Evolutionary conservation across 2,888 invertebrate genomes (phyloP), one percentile per base, ranked within the genome.

Genomic region (Tinea pellionella): DNA sequence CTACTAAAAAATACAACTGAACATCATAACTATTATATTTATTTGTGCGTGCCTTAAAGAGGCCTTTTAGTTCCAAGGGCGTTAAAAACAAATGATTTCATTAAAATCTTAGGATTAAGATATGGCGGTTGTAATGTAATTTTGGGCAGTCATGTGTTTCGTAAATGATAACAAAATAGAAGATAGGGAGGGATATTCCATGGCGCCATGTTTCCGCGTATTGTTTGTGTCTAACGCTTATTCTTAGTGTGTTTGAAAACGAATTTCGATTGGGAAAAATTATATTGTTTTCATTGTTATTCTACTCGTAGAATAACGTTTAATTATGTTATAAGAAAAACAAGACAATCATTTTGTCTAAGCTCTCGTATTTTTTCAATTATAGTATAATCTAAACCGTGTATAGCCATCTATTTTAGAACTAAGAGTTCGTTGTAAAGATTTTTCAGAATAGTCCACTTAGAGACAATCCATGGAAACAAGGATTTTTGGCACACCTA

Each of bases 161-260:
- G 37, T 37, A 37, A 37, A 37, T 37, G 37, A 37, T 37, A 37
- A 47, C 4, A 47, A 47, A 47, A 16, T 47, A 13, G 16, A 47
- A 16, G 47, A 47, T 16, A 6, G 16, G 47, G 47, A 6, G 16
- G 47, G 47, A 47, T 13, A 47, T 47, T 47, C 47, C 16, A 47
- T 47, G 53, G 53, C 53, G 53, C 53, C 53, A 53, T 24, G n/a
- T 13, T 53, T 53, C 53, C 53, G 53, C 53, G 53, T 53, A 53
- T 53, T 53, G 53, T 53, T 16, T 47, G 47, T 6, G 13, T 16
- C n/a, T 15, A 16, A 9, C 16, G 6, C 47, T 13, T 47, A 47
- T 47, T 47, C 47, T 47, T 47, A 2, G 47, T 13, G 2, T 15
- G 13, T 47, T 47, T 47, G 15, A 47, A 47, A n/a, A 15, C 47